Base-by-base conservation (phyloP, 2,797 vertebrate species). In the Pangasius larnaudii region DNA sequence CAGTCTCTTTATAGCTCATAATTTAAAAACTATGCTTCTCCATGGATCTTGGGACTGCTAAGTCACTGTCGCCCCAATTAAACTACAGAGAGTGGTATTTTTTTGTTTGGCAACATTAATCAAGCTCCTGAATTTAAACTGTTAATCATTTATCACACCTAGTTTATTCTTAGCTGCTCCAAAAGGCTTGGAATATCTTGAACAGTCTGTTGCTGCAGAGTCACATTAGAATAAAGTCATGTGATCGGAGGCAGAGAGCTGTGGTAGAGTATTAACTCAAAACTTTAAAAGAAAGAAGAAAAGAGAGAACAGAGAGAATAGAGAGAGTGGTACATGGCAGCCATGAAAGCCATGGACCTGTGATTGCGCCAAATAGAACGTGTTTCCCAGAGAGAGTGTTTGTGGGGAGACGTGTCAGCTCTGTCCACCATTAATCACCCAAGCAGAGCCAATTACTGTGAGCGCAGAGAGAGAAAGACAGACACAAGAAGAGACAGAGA, bases 361-460 rank as follows among this genome's bases (percentile, higher is more conserved):
- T 92, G 87, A 92, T 93, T 85, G 90, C 86, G 93, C 91, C 53
- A 74, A 88, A 88, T 59, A 87, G 88, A 91, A 92, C 79, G 91
- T 91, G 89, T 42, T 86, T 89, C 85, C 72, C 77, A 85, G 51
- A 18, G 69, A 93, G 93, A 93, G 46, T 90, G 86, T 91, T 92
- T 93, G 91, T 92, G 90, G 91, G 93, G 94, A 95, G 95, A 94
- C 93, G 91, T 92, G 91, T 94, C 94, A 92, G 93, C 94, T 94
- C 91, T 92, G 93, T 94, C 92, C 93, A 88, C 92, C 92, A 94
- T 95, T 95, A 95, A 95, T 95, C 95, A 95, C 92, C 93, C 93
- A 94, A 94, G 93, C 92, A 92, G 90, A 95, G 94, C 92, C 94
- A 95, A 95, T 96, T 95, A 95, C 91, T 93, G 91, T 88, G 90